Conservation (phyloP, 2,113 vertebrate genomes). For the Philantomba maxwellii region DNA sequence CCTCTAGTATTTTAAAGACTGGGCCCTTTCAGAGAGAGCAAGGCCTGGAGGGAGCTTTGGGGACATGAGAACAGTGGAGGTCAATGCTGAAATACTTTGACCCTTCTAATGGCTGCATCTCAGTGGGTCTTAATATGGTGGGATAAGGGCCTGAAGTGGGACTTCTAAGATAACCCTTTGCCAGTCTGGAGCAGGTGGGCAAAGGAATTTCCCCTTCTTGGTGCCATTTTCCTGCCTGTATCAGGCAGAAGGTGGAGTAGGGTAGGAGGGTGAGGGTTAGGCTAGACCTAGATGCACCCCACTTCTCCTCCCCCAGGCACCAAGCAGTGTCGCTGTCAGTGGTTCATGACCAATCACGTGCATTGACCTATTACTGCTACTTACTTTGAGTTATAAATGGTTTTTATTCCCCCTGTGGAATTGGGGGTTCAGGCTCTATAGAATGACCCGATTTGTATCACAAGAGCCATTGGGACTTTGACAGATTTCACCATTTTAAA, state of each 20-base stretch:
- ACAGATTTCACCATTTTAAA: constrained; percentile 52
- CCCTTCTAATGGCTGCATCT: background rate
- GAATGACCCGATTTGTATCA: constrained; percentile 60
- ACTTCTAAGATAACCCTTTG: background rate
- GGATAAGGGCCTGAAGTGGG: background rate
- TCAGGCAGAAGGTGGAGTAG: background rate
- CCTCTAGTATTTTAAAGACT: background rate
- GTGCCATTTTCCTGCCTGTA: background rate
- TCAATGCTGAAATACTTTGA: background rate
- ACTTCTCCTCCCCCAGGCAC: background rate
- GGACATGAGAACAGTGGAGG: background rate
- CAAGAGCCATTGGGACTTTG: constrained; percentile 52
- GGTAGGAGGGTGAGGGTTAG: background rate
- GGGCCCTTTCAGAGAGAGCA: background rate
- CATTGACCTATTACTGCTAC: constrained; percentile 43
- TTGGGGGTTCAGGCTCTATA: constrained; percentile 22
- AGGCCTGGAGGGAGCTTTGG: background rate
- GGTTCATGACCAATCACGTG: constrained; percentile 27
- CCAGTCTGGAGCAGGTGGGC: background rate
- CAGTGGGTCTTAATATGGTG: background rate
- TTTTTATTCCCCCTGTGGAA: constrained; percentile 4
- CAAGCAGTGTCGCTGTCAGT: background rate
- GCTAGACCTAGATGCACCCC: background rate
- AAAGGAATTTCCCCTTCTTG: background rate
- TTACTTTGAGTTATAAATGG: constrained; percentile 59